Base-by-base conservation (phyloP, 2,113 vertebrate genomes). In the Paratilapia polleni region DNA sequence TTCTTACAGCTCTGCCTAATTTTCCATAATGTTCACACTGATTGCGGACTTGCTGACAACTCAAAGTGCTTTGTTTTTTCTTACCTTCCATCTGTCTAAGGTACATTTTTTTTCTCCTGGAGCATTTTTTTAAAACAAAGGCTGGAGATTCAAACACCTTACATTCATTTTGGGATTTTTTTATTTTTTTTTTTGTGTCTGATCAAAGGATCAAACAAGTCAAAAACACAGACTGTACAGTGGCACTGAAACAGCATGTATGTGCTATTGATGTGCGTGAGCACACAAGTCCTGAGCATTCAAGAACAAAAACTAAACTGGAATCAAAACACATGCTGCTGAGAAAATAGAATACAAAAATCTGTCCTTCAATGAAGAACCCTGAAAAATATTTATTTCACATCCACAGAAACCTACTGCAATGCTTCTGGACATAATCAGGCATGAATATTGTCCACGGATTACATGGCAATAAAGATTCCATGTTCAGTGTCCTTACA, bases 181-280 rank as follows among this genome's bases (percentile, higher is more conserved):
- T n/a, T n/a, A n/a, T n/a, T n/a, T 68, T 54, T 73, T 73, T 49
- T 54, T 73, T 26, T 70, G 24, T 28, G 47, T 62, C 57, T 80
- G 80, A 87, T 93, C 68, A 88, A 86, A 89, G 74, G 56, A 77
- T 83, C 60, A 83, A 78, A 78, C 38, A 14, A 74, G 31, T 36
- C 54, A 31, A 70, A 83, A 82, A 78, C 54, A 83, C 52, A 84
- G 47, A 58, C 70, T 57, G 66, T n/a, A 58, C 57, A 61, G 60
- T 52, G 34, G 31, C 52, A 49, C 31, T 63, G 34, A 76, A 68
- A 82, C 58, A 78, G 49, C 19, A 62, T 77, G 62, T 64, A 41
- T 36, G 26, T 68, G 38, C 15, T 26, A 52, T 14, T 80, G 14
- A 8, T 61, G 20, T 47, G 34, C 24, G 31, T 31, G 66, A 78